A percentile compares a stretch with the other conserved stretches of the same genome.
Conservation (phyloP, 1,140 invertebrate species). For the Temnothorax curvispinosus region DNA sequence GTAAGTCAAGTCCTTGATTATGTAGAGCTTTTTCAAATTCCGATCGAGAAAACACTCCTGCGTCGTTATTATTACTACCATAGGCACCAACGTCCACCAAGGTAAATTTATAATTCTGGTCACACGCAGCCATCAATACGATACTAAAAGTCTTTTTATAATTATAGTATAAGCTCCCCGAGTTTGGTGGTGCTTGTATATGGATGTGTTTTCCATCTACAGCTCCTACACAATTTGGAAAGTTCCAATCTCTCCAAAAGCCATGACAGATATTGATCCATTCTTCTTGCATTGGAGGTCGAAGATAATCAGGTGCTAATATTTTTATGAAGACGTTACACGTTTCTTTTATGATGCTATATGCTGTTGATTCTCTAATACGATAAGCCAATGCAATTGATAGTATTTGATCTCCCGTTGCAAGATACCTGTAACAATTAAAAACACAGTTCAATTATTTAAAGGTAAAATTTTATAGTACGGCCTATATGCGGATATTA, state of each 20-base stretch:
- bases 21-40: background rate
- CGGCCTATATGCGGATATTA: too few relatives aligned
- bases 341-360: background rate
- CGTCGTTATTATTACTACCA: background rate
- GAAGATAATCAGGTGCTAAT: background rate
- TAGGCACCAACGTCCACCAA: too few relatives aligned
- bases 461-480: too few relatives aligned
- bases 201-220: background rate
- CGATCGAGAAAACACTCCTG: background rate
- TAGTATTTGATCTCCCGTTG: background rate
- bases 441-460: background rate
- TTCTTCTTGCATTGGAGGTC: background rate
- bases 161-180: too few relatives aligned
- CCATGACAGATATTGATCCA: background rate
- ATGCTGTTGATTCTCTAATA: background rate
- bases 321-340: background rate
- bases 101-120: too few relatives aligned
- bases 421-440: slow-evolving; percentile 11
- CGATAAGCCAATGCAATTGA: background rate
- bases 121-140: too few relatives aligned
- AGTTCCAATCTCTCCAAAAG: background rate
- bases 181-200: too few relatives aligned
- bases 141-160: too few relatives aligned
- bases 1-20: background rate
- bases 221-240: background rate